These are phyloP conservation scores for Manis javanica DNA, from an alignment of 2,797 vertebrate species.

Conservation along the genomic window DNA sequence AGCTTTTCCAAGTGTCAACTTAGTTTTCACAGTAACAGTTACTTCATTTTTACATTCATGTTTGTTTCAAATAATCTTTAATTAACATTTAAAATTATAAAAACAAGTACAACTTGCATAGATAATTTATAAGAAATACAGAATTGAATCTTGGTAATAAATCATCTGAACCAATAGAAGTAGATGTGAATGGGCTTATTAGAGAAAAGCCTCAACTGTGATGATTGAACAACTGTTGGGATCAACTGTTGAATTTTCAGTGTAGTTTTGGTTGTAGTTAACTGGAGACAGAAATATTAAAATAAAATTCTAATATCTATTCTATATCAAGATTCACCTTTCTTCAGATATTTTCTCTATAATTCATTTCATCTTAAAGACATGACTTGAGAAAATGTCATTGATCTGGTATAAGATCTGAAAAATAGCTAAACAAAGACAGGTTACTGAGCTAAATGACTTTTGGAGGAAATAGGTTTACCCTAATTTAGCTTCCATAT, in stretches of 20 bases:
- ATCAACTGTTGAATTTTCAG: background rate
- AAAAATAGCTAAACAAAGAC: background rate
- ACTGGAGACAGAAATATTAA: background rate
- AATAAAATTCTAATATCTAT: background rate
- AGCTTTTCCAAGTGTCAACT: background rate
- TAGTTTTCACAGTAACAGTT: background rate
- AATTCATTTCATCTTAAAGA: constrained; percentile 27
- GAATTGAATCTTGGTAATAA: background rate
- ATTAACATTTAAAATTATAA: background rate
- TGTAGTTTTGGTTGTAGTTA: background rate
- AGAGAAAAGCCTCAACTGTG: background rate
- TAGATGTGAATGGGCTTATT: background rate
- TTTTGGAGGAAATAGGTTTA: background rate
- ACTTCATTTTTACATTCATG: background rate
- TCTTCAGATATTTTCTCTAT: background rate
- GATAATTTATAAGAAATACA: background rate
- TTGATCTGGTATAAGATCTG: background rate
- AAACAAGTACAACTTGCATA: background rate
- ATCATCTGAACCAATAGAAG: background rate
- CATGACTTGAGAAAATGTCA: background rate
- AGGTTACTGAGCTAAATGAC: background rate
- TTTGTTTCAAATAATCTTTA: background rate
- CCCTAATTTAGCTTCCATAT: background rate
- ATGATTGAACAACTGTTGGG: background rate
- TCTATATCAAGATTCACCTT: background rate